Conservation (phyloP, 2,797 vertebrate species). For the Anniella stebbinsi region DNA sequence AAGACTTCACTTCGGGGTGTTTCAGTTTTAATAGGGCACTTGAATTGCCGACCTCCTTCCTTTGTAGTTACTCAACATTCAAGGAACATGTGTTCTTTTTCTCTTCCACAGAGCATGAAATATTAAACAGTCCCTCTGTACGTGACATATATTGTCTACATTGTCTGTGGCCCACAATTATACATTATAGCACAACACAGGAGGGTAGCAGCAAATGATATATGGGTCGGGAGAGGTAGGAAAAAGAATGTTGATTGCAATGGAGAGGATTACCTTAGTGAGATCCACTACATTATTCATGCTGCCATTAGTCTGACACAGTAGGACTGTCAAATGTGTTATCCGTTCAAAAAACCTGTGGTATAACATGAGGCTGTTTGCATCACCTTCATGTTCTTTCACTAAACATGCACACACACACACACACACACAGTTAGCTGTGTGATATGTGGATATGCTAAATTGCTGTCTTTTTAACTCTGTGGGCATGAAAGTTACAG, state of each 20-base stretch:
- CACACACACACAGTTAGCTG: background rate
- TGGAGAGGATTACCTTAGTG: constrained; percentile 37
- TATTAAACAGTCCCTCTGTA: constrained; percentile 8
- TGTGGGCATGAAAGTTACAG: background rate
- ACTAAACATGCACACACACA: background rate
- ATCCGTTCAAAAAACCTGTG: constrained; percentile 56
- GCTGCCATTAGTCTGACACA: constrained; percentile 27
- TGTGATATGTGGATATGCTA: background rate
- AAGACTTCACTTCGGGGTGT: background rate
- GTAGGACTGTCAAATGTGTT: constrained; percentile 35
- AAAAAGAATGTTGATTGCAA: background rate
- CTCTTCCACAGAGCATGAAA: constrained; percentile 17
- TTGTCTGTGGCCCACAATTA: constrained; percentile 10
- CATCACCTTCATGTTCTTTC: constrained; percentile 52
- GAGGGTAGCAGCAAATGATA: constrained; percentile 18
- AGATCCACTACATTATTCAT: constrained; percentile 61
- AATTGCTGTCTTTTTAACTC: constrained; percentile 15
- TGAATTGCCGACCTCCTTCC: background rate
- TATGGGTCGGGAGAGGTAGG: constrained; percentile 45
- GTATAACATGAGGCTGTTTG: constrained; percentile 39
- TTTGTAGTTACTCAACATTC: background rate
- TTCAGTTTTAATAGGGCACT: background rate
- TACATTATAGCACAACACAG: background rate
- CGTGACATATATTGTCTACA: background rate
- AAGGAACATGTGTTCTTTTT: background rate